Percentiles rank a stretch among this genome's conserved stretches.
Evolutionary conservation across 1,140 invertebrate genomes (phyloP).

Genomic region (Achroia grisella): DNA sequence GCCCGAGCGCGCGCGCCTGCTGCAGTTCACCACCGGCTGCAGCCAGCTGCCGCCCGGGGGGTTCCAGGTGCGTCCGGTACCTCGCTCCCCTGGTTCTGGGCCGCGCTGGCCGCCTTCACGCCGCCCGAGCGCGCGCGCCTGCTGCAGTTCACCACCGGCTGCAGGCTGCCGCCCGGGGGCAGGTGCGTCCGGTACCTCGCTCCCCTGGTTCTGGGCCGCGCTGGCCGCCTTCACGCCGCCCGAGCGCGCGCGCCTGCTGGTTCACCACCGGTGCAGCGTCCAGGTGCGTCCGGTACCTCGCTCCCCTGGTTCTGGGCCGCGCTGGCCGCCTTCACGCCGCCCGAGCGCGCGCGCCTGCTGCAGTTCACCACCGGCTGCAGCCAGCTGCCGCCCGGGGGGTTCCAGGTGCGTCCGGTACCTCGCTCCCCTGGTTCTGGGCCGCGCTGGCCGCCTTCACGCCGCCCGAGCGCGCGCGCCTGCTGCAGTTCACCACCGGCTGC

Average conservation of each 20-base stretch:
- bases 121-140: conserved; percentile 89
- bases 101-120: conserved; percentile 79
- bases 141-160: conserved; percentile 93
- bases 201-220: conserved; percentile 96
- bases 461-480: conserved; percentile 91
- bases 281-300: conserved; percentile 73
- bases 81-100: conserved; percentile 96
- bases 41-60: conserved; percentile 94
- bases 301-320: conserved; percentile 97
- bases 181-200: conserved; percentile 84
- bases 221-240: conserved; percentile 93
- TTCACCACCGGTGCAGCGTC: conserved; percentile 94
- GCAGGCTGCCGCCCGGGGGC: conserved; percentile 84
- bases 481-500: conserved; percentile 86
- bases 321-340: conserved; percentile 90
- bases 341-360: conserved; percentile 91
- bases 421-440: conserved; percentile 96
- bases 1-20: conserved; percentile 92
- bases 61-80: conserved; percentile 78
- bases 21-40: conserved; percentile 96
- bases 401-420: conserved; percentile 74
- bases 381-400: conserved; percentile 90
- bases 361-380: conserved; percentile 88
- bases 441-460: conserved; percentile 92
- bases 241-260: conserved; percentile 93